Evolutionary conservation across 2,797 vertebrate genomes (phyloP).

Genomic region (Falco berigora): DNA sequence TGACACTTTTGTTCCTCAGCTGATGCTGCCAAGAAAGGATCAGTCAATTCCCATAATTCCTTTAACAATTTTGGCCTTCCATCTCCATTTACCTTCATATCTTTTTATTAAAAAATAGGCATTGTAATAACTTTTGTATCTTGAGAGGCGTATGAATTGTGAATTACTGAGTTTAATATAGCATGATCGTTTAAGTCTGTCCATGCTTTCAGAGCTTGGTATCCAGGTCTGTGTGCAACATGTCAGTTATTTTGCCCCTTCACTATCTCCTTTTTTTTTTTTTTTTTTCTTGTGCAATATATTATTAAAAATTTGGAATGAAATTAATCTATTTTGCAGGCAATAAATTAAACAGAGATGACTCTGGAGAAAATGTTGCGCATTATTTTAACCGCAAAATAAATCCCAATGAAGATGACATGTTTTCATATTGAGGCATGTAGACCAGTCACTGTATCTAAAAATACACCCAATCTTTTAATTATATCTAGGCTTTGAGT

Average conservation of each 20-base stretch:
- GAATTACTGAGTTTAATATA: slow-evolving; percentile 25
- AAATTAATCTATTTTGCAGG: slow-evolving; percentile 24
- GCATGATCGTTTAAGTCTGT: background rate
- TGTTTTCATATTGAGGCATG: background rate
- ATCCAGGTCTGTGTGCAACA: background rate
- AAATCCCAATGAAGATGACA: background rate
- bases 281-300: background rate
- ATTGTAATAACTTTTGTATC: slow-evolving; percentile 16
- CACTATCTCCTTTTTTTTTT: background rate
- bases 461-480: background rate
- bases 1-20: background rate
- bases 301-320: background rate
- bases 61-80: slow-evolving; percentile 9
- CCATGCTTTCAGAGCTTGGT: background rate
- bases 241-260: background rate
- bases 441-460: background rate
- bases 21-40: background rate
- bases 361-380: background rate
- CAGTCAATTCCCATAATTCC: background rate
- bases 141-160: background rate
- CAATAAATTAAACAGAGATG: slow-evolving; percentile 24
- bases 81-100: background rate
- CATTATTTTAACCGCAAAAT: slow-evolving; percentile 12
- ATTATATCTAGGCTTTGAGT: background rate
- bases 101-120: slow-evolving; percentile 46